Evolutionary conservation across 2,888 invertebrate genomes (phyloP).

Genomic region (Acrocyrtus sp.): DNA sequence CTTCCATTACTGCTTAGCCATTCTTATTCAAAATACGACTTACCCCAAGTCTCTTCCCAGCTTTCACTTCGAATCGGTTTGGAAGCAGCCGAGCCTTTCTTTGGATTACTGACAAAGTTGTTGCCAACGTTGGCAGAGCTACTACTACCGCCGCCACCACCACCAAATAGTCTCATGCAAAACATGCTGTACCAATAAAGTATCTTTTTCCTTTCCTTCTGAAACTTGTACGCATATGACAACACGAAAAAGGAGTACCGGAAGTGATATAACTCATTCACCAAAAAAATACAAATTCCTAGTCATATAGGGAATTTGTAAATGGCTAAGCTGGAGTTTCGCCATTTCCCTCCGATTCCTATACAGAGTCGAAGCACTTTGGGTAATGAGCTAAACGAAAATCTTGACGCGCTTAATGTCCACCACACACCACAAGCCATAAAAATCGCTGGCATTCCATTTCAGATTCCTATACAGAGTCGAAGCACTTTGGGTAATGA

Average conservation of each 20-base stretch:
- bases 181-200: slow-evolving; percentile 54
- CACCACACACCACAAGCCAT: too few species aligned
- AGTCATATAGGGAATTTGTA: too few species aligned
- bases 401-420: too few species aligned
- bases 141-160: slow-evolving; percentile 37
- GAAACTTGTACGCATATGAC: not conserved
- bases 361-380: slow-evolving; percentile 25
- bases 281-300: too few species aligned
- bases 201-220: not conserved
- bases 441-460: too few species aligned
- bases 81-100: slow-evolving; percentile 28
- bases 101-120: slow-evolving; percentile 28
- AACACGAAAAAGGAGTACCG: not conserved
- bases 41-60: slow-evolving; percentile 63
- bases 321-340: not conserved
- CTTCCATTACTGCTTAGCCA: not conserved
- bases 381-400: slow-evolving; percentile 39
- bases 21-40: slow-evolving; percentile 18
- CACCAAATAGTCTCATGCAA: slow-evolving; percentile 62
- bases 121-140: slow-evolving; percentile 25
- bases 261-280: not conserved
- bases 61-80: slow-evolving; percentile 59
- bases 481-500: slow-evolving; percentile 42
- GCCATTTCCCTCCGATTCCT: not conserved
- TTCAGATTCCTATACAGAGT: not conserved